Conservation (phyloP, 2,113 vertebrate genomes). For the Serinus canaria region DNA sequence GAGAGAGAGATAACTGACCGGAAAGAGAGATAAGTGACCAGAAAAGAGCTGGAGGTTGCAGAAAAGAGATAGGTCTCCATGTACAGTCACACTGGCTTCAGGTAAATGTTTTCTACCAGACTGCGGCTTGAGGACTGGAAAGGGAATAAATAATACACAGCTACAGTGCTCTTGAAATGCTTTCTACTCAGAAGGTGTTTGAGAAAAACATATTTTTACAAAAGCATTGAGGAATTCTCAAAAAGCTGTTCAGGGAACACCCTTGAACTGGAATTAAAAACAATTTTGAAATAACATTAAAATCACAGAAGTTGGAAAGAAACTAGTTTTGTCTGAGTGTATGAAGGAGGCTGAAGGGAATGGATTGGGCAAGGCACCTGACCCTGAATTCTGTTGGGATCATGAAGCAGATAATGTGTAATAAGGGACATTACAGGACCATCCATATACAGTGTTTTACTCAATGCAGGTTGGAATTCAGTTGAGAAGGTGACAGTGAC, state of each 20-base stretch:
- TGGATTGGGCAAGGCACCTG: not conserved
- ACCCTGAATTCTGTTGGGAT: not conserved
- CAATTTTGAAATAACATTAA: not conserved
- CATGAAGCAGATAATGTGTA: not conserved
- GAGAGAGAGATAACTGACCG: not conserved
- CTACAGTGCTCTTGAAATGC: not conserved
- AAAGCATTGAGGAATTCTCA: not conserved
- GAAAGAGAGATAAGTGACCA: not conserved
- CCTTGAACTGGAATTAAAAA: not conserved
- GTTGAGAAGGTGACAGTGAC: not conserved
- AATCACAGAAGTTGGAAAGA: not conserved
- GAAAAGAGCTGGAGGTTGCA: not conserved
- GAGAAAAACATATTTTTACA: not conserved
- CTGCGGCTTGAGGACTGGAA: not conserved
- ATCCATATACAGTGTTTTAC: not conserved
- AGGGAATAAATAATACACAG: not conserved
- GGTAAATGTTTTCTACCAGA: not conserved
- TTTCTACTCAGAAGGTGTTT: not conserved
- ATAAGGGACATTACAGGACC: not conserved
- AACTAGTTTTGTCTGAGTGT: not conserved
- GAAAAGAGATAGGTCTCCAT: not conserved
- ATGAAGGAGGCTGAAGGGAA: not conserved
- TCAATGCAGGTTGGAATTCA: not conserved
- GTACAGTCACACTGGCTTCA: not conserved
- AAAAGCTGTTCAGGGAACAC: not conserved